Evolutionary conservation across 2,113 vertebrate species (phyloP), one percentile per base, ranked within the genome.

Genomic region (Eptesicus fuscus): DNA sequence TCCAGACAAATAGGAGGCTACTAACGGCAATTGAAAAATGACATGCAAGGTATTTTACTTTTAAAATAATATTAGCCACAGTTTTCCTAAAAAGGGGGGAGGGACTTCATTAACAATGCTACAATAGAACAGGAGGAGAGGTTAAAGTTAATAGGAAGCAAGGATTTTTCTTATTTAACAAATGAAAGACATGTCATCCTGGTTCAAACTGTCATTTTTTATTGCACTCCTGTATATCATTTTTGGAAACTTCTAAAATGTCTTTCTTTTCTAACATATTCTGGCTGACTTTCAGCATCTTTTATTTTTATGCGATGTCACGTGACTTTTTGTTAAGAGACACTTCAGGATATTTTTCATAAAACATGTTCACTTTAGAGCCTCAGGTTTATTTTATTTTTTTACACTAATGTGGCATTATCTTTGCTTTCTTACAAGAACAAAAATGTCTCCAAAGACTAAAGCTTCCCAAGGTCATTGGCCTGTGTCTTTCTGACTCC

Each of bases 391-490:
- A 87, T 70, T 91, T 95, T 86, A 40, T 40, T 97, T 95, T 95
- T 96, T 97, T 93, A 87, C 53, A 40, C n/a, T 97, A 96, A 83
- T 71, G 84, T 44, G 63, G 9, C 20, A 92, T 96, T 97, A 96
- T 67, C 56, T 10, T 37, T 91, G n/a, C 84, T 97, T 74, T 93
- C 23, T 25, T 86, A 84, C n/a, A 88, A 80, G 85, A 96, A 95
- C 96, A 97, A n/a, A 95, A 89, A 93, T 74, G 96, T 94, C 91
- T 95, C 8, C 0, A 94, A 96, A 95, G 97, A 96, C 94, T 96
- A 97, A 98, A 97, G 96, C 97, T 98, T 98, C 85, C 98, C 98
- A 99, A 99, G 99, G 98, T 99, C 98, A 97, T 96, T 97, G 98
- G 98, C 97, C 97, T 98, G 97, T 98, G 97, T 98, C 97, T 98